Percentiles rank a stretch among this genome's conserved stretches.
Evolutionary conservation across 2,797 vertebrate species (phyloP).

Genomic region (Platalea minor): DNA sequence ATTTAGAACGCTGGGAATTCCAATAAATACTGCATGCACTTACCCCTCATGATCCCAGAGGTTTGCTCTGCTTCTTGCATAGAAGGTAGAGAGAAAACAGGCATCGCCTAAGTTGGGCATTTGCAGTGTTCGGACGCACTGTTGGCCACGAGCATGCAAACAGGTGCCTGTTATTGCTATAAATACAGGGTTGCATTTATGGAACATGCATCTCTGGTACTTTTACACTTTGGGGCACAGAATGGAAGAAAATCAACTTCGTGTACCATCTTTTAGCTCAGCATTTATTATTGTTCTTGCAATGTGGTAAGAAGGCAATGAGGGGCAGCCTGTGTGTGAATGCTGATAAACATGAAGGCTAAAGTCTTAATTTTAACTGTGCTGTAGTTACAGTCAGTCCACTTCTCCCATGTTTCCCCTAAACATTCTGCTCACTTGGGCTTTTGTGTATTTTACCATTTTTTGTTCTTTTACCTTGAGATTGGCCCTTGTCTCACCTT

Average conservation of each 20-base stretch:
- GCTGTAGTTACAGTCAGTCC: background rate
- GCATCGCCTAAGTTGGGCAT: background rate
- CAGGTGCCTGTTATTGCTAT: background rate
- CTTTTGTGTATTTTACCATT: background rate
- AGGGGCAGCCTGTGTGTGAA: background rate
- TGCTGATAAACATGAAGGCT: background rate
- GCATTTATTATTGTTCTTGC: background rate
- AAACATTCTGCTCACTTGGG: background rate
- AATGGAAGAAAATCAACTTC: background rate
- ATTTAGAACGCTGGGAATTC: background rate
- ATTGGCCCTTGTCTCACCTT: constrained; percentile 79
- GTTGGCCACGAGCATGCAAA: background rate
- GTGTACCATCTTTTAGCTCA: background rate
- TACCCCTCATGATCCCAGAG: background rate
- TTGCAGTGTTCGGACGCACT: background rate
- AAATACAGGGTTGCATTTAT: background rate
- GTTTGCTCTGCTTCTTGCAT: background rate
- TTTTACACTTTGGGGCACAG: background rate
- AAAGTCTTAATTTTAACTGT: background rate
- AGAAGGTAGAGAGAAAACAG: background rate
- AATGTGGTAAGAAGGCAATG: background rate
- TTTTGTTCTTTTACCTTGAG: constrained; percentile 49
- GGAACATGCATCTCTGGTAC: background rate
- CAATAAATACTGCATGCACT: background rate
- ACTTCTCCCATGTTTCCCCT: background rate